Conservation (phyloP, 1,140 invertebrate genomes). For the Notospermus geniculatus region DNA sequence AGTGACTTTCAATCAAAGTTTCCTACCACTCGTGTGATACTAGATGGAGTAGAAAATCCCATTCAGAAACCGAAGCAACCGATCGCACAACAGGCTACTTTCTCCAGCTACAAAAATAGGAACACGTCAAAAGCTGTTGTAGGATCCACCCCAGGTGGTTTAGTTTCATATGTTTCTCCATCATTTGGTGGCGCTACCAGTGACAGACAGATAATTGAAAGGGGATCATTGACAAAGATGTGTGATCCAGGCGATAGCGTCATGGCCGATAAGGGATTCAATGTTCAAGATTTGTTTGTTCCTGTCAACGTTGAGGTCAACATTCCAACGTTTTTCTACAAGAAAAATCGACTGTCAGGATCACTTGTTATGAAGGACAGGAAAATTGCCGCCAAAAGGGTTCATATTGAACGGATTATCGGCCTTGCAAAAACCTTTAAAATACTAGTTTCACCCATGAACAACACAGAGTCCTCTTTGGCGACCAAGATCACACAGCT, state of each 20-base stretch:
- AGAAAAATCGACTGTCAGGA: slow-evolving; percentile 14
- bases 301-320: slow-evolving; percentile 9
- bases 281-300: slow-evolving; percentile 21
- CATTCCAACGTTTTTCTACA: slow-evolving; percentile 12
- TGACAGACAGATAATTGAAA: slow-evolving; percentile 19
- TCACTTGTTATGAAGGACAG: slow-evolving; percentile 11
- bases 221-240: slow-evolving; percentile 8
- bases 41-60: slow-evolving; percentile 40
- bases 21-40: slow-evolving; percentile 35
- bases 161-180: slow-evolving; percentile 15
- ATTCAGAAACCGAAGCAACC: too few species aligned
- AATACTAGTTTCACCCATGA: slow-evolving; percentile 4
- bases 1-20: slow-evolving; percentile 32
- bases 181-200: slow-evolving; percentile 17
- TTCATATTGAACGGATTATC: slow-evolving; percentile 21
- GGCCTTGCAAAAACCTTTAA: slow-evolving; percentile 15
- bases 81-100: too few species aligned
- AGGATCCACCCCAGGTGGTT: slow-evolving; percentile 25
- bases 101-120: too few species aligned
- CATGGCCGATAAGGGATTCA: slow-evolving; percentile 13
- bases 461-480: too few species aligned
- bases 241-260: slow-evolving; percentile 9
- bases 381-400: slow-evolving; percentile 15
- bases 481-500: too few species aligned
- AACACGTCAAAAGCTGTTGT: slow-evolving; percentile 25